Evolutionary conservation across 2,113 vertebrate species (phyloP).

Genomic region (Paradoxurus hermaphroditus): DNA sequence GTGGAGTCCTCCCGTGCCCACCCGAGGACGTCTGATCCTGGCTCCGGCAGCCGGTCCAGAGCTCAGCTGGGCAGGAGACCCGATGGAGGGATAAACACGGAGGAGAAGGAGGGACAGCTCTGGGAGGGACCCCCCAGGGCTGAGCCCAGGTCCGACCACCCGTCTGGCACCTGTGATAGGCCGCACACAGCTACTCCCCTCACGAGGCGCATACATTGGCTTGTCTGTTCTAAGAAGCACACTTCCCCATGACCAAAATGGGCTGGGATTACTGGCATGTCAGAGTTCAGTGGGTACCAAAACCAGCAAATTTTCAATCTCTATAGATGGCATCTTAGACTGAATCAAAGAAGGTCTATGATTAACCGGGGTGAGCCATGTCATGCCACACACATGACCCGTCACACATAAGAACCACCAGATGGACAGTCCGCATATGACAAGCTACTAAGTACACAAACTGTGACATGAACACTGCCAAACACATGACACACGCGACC

Average conservation of each 20-base stretch:
- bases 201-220: fast-evolving
- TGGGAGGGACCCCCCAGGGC: background rate
- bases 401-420: background rate
- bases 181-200: background rate
- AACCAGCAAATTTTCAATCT: background rate
- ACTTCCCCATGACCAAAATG: background rate
- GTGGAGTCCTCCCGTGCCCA: background rate
- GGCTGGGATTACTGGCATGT: background rate
- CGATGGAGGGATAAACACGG: background rate
- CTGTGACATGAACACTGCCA: fast-evolving
- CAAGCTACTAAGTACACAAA: background rate
- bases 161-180: background rate
- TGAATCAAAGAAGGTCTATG: background rate
- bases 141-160: background rate
- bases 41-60: background rate
- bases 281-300: background rate
- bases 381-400: background rate
- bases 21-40: background rate
- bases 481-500: background rate
- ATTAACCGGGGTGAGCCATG: background rate
- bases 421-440: fast-evolving
- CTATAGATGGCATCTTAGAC: background rate
- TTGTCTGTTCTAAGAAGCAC: background rate
- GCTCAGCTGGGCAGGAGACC: background rate
- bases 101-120: background rate